A percentile compares a stretch with the other conserved stretches of the same genome.
Conservation (phyloP, 1,140 invertebrate species). For the Pseudomyrmex sp. region DNA sequence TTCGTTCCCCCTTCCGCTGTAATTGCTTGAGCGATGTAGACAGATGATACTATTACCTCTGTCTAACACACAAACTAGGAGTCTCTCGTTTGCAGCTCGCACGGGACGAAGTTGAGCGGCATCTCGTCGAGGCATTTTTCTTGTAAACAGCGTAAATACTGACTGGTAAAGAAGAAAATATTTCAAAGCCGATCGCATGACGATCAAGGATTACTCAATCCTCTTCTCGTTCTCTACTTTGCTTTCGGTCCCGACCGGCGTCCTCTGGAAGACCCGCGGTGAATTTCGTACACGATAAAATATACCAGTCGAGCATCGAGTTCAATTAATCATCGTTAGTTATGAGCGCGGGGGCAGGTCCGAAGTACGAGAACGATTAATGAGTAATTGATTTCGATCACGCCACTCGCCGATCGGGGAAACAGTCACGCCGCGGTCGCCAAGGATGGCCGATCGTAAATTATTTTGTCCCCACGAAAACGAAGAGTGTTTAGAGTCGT, state of each 20-base stretch:
- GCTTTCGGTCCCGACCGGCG: slow-evolving; percentile 29
- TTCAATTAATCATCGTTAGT: slow-evolving; percentile 82
- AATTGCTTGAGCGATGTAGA: neutral
- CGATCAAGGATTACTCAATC: slow-evolving; percentile 72
- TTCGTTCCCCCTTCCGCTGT: neutral
- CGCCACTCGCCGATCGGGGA: slow-evolving; percentile 76
- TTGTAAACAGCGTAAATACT: neutral
- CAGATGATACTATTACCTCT: neutral
- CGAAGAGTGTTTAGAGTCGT: neutral
- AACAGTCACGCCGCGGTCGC: slow-evolving; percentile 63
- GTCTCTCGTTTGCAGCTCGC: no score
- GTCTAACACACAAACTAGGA: neutral
- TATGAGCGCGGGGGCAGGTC: slow-evolving; percentile 75
- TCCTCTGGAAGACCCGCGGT: slow-evolving; percentile 60
- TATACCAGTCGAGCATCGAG: slow-evolving; percentile 69
- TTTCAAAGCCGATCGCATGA: slow-evolving; percentile 66
- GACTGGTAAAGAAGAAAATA: neutral
- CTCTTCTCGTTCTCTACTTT: slow-evolving; percentile 12
- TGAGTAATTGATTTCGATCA: slow-evolving; percentile 83
- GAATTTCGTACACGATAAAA: slow-evolving; percentile 73
- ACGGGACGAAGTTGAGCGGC: no score
- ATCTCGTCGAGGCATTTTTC: neutral
- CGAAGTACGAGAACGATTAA: slow-evolving; percentile 74
- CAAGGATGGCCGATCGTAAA: slow-evolving; percentile 39
- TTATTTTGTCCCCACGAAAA: slow-evolving; percentile 67